Base-by-base conservation (phyloP, 2,113 vertebrate species). In the Astur gentilis region DNA sequence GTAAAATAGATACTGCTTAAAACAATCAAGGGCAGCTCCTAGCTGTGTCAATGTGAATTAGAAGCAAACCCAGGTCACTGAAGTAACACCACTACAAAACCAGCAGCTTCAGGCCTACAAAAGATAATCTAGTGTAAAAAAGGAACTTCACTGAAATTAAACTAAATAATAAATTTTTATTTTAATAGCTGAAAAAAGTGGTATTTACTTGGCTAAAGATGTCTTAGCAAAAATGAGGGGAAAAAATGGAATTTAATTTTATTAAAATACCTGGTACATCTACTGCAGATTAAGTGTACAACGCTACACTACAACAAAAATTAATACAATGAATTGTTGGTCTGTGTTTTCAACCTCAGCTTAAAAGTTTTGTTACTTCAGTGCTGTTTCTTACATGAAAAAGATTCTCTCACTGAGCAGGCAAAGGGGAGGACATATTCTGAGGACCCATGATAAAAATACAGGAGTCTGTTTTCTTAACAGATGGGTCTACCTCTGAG, bases 71-170 rank as follows among this genome's bases (percentile, higher is more conserved):
- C 31, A 70, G 17, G 49, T 22, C 29, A 73, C 15, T 31, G 10
- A 70, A 93, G 34, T 23, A 65, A 60, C 7, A 40, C 2, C 47
- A 32, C 21, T 62, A n/a, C 11, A 78, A 86, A 86, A 83, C 0
- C 12, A 71, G 14, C 2, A 29, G 5, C 22, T 60, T 65, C 0
- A 0, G 7, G 15, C 61, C 45, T 52, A 8, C 31, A 23, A 66
- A 78, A 52, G 7, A 60, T 13, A 54, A 60, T 7, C 10, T 44
- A 58, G 3, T 20, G 4, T 18, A 32, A 47, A 52, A 32, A 60
- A 47, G 1, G 5, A 29, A 20, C 32, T 27, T 23, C 1, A 47
- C 3, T 34, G 18, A 89, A 73, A 73, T 69, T 15, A 65, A 78
- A 42, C 6, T 20, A 61, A 87, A 71, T 8, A 19, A 19, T 17